Evolutionary conservation across 2,888 invertebrate species (phyloP).

Genomic region (Tachina fera): DNA sequence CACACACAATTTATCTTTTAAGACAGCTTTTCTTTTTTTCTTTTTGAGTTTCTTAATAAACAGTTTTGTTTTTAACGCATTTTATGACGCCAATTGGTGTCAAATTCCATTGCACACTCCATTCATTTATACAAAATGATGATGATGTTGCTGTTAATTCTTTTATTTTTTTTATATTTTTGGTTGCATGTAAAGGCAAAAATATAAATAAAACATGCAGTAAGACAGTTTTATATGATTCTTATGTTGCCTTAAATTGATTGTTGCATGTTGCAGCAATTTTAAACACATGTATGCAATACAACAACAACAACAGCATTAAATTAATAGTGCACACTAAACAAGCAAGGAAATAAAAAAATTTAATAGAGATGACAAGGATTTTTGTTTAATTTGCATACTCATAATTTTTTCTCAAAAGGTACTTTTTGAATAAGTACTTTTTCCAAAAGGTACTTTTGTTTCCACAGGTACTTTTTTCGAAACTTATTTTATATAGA

Average conservation of each 20-base stretch:
- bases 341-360: neutral
- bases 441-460: neutral
- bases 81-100: conserved; percentile 70
- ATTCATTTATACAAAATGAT: conserved; percentile 31
- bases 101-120: conserved; percentile 61
- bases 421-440: neutral
- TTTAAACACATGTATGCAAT: conserved; percentile 44
- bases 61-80: conserved; percentile 53
- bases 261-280: conserved; percentile 67
- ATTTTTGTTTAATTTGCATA: too few species aligned
- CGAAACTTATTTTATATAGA: neutral
- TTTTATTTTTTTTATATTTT: neutral
- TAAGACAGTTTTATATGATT: conserved; percentile 59
- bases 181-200: conserved; percentile 20
- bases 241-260: conserved; percentile 56
- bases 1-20: conserved; percentile 44
- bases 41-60: conserved; percentile 3
- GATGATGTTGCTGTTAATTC: conserved; percentile 10
- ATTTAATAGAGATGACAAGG: neutral
- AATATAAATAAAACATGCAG: neutral
- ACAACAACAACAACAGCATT: conserved; percentile 22
- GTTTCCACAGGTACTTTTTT: neutral
- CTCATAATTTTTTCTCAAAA: neutral
- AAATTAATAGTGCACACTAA: neutral
- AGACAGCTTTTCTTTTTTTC: conserved; percentile 32